phyloP scores from a whole-genome alignment of 2,888 invertebrate species.

The Nudaria mundana region DNA sequence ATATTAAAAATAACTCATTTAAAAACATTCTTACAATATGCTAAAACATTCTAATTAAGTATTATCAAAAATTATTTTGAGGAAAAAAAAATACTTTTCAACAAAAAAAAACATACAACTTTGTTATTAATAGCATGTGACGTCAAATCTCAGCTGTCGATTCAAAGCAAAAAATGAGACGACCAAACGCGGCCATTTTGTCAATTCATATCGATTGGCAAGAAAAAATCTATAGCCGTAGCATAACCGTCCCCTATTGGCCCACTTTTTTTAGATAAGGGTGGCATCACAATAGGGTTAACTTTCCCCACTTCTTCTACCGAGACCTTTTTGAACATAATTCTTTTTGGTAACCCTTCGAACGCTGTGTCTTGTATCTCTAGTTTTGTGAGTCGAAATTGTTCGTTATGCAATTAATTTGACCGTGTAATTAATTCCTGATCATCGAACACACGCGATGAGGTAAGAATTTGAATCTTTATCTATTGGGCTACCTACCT shows the following conservation, averaged over 20 bases:
- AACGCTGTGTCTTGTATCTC: slow-evolving; percentile 25
- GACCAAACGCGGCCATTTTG: slow-evolving; percentile 67
- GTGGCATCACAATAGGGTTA: slow-evolving; percentile 58
- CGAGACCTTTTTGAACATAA: slow-evolving; percentile 59
- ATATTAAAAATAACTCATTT: no score
- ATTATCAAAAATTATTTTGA: no score
- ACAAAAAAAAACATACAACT: slow-evolving; percentile 15
- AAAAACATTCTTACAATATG: no score
- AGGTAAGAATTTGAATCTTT: slow-evolving; percentile 24
- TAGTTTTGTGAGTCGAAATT: slow-evolving; percentile 17
- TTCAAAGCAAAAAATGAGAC: slow-evolving; percentile 30
- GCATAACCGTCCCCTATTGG: slow-evolving; percentile 68
- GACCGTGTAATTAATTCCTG: slow-evolving; percentile 26
- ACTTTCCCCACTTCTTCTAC: slow-evolving; percentile 68
- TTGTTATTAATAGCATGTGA: slow-evolving; percentile 33
- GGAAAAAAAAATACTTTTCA: slow-evolving; percentile 7
- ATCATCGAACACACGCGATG: slow-evolving; percentile 14
- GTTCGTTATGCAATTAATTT: slow-evolving; percentile 26
- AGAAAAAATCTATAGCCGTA: slow-evolving; percentile 71
- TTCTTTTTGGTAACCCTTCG: slow-evolving; percentile 48
- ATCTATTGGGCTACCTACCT: background rate
- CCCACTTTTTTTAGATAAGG: slow-evolving; percentile 74
- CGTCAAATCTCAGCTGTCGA: slow-evolving; percentile 33
- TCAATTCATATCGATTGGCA: slow-evolving; percentile 72
- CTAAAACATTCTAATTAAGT: no score